Evolutionary conservation across 2,888 invertebrate species (phyloP).

Genomic region (Didymodactylos carnosus): DNA sequence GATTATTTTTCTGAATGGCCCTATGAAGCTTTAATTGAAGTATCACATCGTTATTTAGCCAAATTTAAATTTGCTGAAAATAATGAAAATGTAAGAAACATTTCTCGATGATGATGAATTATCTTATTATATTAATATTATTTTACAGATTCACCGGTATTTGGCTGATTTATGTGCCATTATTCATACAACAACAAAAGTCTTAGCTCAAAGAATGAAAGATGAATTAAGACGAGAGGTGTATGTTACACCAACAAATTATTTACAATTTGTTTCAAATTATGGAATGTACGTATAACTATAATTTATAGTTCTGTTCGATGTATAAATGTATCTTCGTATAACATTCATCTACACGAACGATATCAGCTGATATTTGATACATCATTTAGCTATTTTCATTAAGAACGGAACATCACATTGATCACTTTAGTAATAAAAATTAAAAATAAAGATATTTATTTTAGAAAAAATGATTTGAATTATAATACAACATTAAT

Average conservation of each 20-base stretch:
- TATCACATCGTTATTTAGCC: slow-evolving; percentile 42
- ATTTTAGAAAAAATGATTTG: too few species aligned
- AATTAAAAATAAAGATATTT: too few species aligned
- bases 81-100: neutral
- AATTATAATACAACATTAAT: too few species aligned
- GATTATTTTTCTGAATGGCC: slow-evolving; percentile 82
- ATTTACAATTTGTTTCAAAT: slow-evolving; percentile 59
- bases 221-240: slow-evolving; percentile 56
- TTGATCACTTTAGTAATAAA: too few species aligned
- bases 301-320: neutral
- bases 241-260: slow-evolving; percentile 72
- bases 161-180: slow-evolving; percentile 56
- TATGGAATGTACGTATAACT: slow-evolving; percentile 47
- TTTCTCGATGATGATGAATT: too few species aligned
- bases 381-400: too few species aligned
- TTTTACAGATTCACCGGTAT: slow-evolving; percentile 15
- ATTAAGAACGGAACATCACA: too few species aligned
- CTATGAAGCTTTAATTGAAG: slow-evolving; percentile 61
- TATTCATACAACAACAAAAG: slow-evolving; percentile 60
- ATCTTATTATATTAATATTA: neutral
- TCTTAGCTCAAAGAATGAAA: slow-evolving; percentile 51
- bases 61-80: neutral
- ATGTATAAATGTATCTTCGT: slow-evolving; percentile 27
- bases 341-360: too few species aligned
- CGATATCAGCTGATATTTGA: too few species aligned